Evolutionary conservation across 2,797 vertebrate species (phyloP).

Genomic region (Masticophis lateralis): DNA sequence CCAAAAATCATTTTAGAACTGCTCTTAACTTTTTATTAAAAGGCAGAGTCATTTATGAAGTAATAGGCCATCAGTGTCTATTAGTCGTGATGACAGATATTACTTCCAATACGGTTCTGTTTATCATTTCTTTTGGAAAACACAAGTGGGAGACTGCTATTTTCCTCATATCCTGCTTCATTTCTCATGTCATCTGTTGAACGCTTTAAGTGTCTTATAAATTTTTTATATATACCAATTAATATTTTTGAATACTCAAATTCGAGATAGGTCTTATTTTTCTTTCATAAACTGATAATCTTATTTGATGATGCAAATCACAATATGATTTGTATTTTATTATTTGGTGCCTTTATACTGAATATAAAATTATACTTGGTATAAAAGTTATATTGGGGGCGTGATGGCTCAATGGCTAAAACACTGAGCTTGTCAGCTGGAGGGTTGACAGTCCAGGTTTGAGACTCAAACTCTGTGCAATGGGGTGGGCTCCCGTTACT

Average conservation of each 20-base stretch:
- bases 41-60: background rate
- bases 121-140: background rate
- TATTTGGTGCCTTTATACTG: background rate
- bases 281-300: background rate
- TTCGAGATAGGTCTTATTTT: background rate
- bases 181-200: background rate
- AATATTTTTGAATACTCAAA: background rate
- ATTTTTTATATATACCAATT: background rate
- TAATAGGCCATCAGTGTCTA: background rate
- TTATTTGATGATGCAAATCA: background rate
- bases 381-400: background rate
- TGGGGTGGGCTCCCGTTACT: background rate
- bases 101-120: background rate
- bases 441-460: background rate
- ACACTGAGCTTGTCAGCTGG: background rate
- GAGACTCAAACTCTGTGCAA: background rate
- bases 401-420: background rate
- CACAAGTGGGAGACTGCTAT: background rate
- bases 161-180: background rate
- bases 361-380: background rate
- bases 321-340: background rate
- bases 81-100: background rate
- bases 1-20: background rate
- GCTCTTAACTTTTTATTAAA: background rate
- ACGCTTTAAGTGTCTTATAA: background rate